Conservation (phyloP, 2,797 vertebrate species). For the Trichosurus vulpecula region DNA sequence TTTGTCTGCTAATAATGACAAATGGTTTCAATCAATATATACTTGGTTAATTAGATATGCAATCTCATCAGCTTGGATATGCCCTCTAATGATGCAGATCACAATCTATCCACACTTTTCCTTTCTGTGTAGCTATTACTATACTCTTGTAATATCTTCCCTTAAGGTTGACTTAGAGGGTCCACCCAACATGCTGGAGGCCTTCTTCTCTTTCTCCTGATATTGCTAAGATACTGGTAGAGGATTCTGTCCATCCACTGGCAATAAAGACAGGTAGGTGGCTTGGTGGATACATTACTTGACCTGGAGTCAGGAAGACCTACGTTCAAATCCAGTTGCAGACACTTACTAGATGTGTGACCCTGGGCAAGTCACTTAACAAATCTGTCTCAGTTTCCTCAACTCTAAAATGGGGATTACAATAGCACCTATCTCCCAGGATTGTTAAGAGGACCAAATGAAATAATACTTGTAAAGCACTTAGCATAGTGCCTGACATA, state of each 20-base stretch:
- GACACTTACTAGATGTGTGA: neutral
- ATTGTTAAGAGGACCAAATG: neutral
- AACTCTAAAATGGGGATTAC: neutral
- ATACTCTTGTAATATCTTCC: neutral
- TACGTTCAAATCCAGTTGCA: neutral
- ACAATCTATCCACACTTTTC: neutral
- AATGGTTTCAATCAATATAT: neutral
- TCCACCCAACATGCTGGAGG: neutral
- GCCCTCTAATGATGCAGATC: neutral
- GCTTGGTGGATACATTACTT: too few relatives aligned
- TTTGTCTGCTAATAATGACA: neutral
- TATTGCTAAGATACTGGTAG: too few relatives aligned
- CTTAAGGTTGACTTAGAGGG: neutral
- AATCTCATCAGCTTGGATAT: neutral
- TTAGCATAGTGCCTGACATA: neutral
- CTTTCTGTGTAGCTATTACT: neutral
- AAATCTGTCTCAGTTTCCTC: neutral
- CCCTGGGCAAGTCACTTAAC: neutral
- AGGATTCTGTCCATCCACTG: neutral
- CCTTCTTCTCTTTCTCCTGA: neutral
- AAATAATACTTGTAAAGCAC: neutral
- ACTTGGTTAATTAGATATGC: neutral
- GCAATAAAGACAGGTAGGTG: neutral
- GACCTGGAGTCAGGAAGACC: neutral
- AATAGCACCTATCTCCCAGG: neutral